Base-by-base conservation (phyloP, 37 sponge, comb jelly and placozoan genomes). In the Bolinopsis microptera region DNA sequence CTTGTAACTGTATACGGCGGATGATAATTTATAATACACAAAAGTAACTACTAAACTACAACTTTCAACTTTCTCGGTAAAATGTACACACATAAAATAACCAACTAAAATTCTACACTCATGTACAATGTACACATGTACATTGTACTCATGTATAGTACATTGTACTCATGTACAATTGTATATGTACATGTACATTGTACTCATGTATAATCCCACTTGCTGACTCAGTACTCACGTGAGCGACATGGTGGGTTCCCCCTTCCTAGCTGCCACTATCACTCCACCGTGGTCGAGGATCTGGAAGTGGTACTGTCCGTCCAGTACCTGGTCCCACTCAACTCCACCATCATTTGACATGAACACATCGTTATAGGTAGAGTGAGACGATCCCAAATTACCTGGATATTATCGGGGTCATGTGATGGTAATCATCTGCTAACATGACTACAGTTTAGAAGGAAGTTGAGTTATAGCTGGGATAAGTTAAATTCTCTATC, bases 201-300 rank as follows among this genome's bases (percentile, higher is more conserved):
- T n/a, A n/a, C n/a, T n/a, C n/a, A n/a, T n/a, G n/a, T n/a, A n/a
- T n/a, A n/a, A n/a, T n/a, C n/a, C n/a, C n/a, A n/a, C n/a, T n/a
- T n/a, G n/a, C n/a, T n/a, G n/a, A n/a, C n/a, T 30, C 18, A 72
- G 21, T 69, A 93, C 93, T 93, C 48, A 93, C 93, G 36, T 23
- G 16, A 93, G 26, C 26, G 1, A n/a, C 2, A 13, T 69, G 69
- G 76, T 93, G 69, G 76, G 69, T 9, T 30, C 38, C 1, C 34
- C 27, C 13, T 31, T 9, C 24, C 24, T 25, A 1, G 76, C 93
- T 2, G 95, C 94, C 35, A 94, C 93, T 23, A 95, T 32, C 38
- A 95, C 33, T 27, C 95, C 94, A 26, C 95, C 95, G 67, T 94
- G 83, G 39, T 95, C 95, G 23, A 93, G 94, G 33, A 95, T 92